Percentiles rank a stretch among this genome's conserved stretches.
Conservation (phyloP, 2,797 vertebrate genomes). For the Amblyraja radiata region DNA sequence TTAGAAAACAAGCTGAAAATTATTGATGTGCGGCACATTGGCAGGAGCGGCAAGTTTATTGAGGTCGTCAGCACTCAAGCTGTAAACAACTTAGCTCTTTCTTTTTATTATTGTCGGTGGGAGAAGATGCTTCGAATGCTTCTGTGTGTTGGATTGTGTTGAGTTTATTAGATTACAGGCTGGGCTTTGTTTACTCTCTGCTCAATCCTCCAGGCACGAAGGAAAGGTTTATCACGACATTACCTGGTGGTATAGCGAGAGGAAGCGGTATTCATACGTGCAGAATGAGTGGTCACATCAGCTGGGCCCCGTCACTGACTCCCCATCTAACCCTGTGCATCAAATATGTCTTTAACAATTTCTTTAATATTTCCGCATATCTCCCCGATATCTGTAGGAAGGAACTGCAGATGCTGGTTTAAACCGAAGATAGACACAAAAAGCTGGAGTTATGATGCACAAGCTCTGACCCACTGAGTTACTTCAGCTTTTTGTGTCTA, state of each 20-base stretch:
- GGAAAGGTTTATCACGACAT: background rate
- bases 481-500: too few relatives aligned
- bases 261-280: background rate
- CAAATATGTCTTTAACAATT: too few relatives aligned
- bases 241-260: background rate
- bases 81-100: slow-evolving; percentile 18
- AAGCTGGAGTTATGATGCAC: too few relatives aligned
- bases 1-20: slow-evolving; percentile 21
- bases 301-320: too few relatives aligned
- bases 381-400: too few relatives aligned
- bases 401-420: too few relatives aligned
- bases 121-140: background rate
- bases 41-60: background rate
- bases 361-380: too few relatives aligned
- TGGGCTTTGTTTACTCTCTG: background rate
- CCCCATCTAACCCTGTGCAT: too few relatives aligned
- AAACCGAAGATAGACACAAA: too few relatives aligned
- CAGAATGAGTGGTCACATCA: too few relatives aligned
- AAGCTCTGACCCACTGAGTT: too few relatives aligned
- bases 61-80: background rate
- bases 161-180: background rate
- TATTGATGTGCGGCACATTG: background rate
- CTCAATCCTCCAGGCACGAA: background rate
- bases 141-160: background rate
- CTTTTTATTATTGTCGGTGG: background rate